Evolutionary conservation across 2,113 vertebrate species (phyloP), one percentile per base, ranked within the genome.

Genomic region (Electrona antarctica): DNA sequence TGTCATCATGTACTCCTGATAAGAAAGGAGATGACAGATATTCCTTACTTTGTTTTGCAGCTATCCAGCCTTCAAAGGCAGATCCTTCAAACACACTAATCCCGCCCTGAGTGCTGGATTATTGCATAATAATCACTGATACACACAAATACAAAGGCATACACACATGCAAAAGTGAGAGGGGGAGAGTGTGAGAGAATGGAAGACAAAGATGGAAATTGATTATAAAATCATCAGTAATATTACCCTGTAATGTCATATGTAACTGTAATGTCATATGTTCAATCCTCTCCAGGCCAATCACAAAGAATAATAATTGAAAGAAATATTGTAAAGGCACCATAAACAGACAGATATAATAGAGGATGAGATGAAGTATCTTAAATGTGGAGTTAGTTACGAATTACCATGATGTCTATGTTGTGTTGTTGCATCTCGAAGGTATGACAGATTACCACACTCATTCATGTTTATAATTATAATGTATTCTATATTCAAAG

Each of bases 21-120:
- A 80, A 82, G 80, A 66, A 21, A 65, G 64, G 77, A 77, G 81
- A 84, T 80, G 87, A 87, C 85, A 90, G 80, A 87, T 86, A 85
- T 88, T 89, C 68, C 72, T 79, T 77, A 80, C 85, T 89, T 76
- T 76, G 82, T 70, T 89, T 88, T 59, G 76, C 60, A 81, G 84
- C 72, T 47, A 77, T 87, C 76, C 61, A 71, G 69, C 72, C 75
- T 81, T 88, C 74, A 88, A 87, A 89, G 83, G 83, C 74, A 81
- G 86, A 80, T 67, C 69, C 83, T 83, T 85, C 82, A 84, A 89
- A 88, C 74, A 56, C 63, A 76, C 80, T 92, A 90, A 92, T 92
- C 89, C 88, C 73, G 77, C 83, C 64, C 71, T 88, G 87, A 85
- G 73, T 80, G 83, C 84, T 81, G 86, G 85, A 88, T 90, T 85